Evolutionary conservation across 1,140 invertebrate species (phyloP), one percentile per base, ranked within the genome.

Genomic region (Wiebesia pumilae): DNA sequence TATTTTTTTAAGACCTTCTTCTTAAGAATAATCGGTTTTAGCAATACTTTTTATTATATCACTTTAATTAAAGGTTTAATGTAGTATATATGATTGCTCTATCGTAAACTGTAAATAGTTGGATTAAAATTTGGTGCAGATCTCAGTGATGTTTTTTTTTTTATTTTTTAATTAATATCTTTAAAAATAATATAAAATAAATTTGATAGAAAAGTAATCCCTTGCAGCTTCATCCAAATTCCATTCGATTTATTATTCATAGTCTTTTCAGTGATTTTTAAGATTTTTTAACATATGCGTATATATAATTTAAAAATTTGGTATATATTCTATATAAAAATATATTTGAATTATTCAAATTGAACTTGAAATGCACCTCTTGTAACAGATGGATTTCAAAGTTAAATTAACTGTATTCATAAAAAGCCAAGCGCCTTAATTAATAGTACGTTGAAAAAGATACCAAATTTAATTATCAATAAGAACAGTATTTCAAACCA

Each of bases 121-220:
- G n/a, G 6, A 83, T 83, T 83, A 83, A 83, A 81, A 54, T 73
- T 75, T 62, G 58, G 51, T 75, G 69, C 71, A 75, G 30, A 83
- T 75, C 77, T 54, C 47, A 78, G 43, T 33, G 16, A 78, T 27
- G 30, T 33, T 3, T 71, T 71, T 71, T 30, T 78, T 78, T 54
- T 54, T 54, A 12, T 78, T 78, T 54, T 33, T 33, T 54, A 78
- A 54, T 10, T 51, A 0, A 35, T 21, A 79, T n/a, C 69, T 71
- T 71, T 38, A n/a, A 79, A 79, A 79, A 4, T 33, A 54, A 47
- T 79, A 54, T 83, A 83, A 73, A 24, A 27, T 38, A 27, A 54
- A 73, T 3, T 65, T 47, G 24, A 71, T 71, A 2, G 16, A 33
- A 38, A 24, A 33, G 24, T 33, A 30, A 10, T 24, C 69, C 16